Percentiles rank a stretch among this genome's conserved stretches.
phyloP scores from a whole-genome alignment of 53 echinoderm and acorn worm genomes.

The Echinometra lucunter region DNA sequence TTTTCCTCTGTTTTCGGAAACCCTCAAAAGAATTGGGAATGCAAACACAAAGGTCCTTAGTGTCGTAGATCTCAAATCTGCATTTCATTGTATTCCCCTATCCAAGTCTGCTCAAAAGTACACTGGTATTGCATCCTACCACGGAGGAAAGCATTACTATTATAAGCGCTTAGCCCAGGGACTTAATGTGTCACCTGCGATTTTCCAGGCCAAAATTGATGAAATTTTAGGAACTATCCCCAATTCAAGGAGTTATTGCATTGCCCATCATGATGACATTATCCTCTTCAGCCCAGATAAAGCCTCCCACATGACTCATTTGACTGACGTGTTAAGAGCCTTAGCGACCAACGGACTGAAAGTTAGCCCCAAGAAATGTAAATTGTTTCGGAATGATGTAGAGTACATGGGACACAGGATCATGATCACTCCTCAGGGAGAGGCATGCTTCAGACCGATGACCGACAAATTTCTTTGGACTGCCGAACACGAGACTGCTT shows the following conservation, averaged over 20 bases:
- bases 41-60: constrained; percentile 70
- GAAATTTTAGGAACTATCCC: constrained; percentile 64
- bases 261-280: constrained; percentile 74
- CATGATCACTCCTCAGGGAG: constrained; percentile 3
- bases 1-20: constrained; percentile 69
- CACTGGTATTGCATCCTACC: constrained; percentile 76
- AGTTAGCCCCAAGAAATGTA: constrained; percentile 56
- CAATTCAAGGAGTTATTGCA: constrained; percentile 52
- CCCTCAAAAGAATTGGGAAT: constrained; percentile 66
- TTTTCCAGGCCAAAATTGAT: constrained; percentile 74
- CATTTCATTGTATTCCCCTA: constrained; percentile 72
- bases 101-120: constrained; percentile 66
- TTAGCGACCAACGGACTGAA: constrained; percentile 21
- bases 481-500: constrained; percentile 38
- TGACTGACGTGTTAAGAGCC: constrained; percentile 36
- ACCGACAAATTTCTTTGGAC: constrained; percentile 50
- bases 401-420: constrained; percentile 65
- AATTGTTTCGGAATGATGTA: constrained; percentile 32
- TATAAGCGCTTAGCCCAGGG: constrained; percentile 72
- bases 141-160: constrained; percentile 72
- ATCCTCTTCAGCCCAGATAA: constrained; percentile 67
- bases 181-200: constrained; percentile 41
- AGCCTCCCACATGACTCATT: constrained; percentile 48
- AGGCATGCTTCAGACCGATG: constrained; percentile 51
- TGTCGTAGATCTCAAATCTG: constrained; percentile 69